Percentiles rank a stretch among this genome's conserved stretches.
phyloP scores from a whole-genome alignment of 1,140 invertebrate species.

The Oscheius sp. region DNA sequence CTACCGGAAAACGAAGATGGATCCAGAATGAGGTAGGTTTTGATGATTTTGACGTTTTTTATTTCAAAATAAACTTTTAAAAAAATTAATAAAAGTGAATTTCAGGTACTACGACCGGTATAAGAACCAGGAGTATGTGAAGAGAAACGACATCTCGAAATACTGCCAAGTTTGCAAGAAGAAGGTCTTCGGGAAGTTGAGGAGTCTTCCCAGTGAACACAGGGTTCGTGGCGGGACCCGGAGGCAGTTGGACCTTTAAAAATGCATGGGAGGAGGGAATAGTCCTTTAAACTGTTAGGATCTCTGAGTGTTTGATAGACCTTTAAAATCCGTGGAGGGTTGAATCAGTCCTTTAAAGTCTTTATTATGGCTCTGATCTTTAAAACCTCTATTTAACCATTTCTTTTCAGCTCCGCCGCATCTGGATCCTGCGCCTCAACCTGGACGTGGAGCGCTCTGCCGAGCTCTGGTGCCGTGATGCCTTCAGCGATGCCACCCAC shows the following conservation, averaged over 20 bases:
- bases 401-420: background rate
- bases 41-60: background rate
- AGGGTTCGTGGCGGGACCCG: conserved; percentile 4
- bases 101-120: conserved; percentile 23
- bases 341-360: no score
- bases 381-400: background rate
- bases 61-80: no score
- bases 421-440: conserved; percentile 24
- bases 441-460: conserved; percentile 22
- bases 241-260: no score
- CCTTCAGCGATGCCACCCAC: conserved; percentile 15
- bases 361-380: no score
- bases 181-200: conserved; percentile 8
- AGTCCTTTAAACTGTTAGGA: no score
- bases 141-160: conserved; percentile 17
- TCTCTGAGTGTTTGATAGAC: no score
- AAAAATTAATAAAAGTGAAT: no score
- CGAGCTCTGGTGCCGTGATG: conserved; percentile 19
- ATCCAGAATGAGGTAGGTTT: background rate
- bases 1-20: background rate
- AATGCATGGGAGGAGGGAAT: no score
- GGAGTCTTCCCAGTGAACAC: conserved; percentile 17
- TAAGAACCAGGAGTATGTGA: conserved; percentile 17
- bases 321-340: no score
- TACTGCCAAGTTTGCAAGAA: conserved; percentile 22